phyloP scores from a whole-genome alignment of 2,888 invertebrate species.

The Amphipyra berbera region DNA sequence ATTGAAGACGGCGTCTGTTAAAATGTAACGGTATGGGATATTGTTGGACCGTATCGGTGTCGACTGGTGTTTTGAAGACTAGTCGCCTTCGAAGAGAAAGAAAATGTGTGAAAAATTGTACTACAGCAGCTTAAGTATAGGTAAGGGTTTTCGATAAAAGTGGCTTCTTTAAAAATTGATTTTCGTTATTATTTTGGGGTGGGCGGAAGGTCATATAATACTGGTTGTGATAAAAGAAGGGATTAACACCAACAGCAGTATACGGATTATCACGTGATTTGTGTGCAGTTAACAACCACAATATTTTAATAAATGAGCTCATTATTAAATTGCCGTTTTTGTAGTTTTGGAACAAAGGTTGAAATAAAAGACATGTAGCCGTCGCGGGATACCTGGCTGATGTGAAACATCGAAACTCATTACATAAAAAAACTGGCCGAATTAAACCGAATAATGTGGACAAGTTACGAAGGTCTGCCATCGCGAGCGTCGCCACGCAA shows the following conservation, averaged over 20 bases:
- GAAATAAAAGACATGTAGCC: too few species aligned
- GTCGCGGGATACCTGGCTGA: too few species aligned
- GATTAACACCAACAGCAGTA: constrained; percentile 21
- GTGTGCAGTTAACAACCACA: constrained; percentile 4
- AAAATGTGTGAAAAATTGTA: background rate
- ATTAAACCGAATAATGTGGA: too few species aligned
- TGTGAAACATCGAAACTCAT: too few species aligned
- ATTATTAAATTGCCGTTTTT: constrained; percentile 12
- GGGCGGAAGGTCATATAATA: background rate
- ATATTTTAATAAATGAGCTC: constrained; percentile 31
- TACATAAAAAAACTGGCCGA: too few species aligned
- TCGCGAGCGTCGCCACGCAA: too few species aligned
- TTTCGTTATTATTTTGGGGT: background rate
- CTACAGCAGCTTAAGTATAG: too few species aligned
- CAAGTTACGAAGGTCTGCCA: too few species aligned
- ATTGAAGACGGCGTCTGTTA: constrained; percentile 61
- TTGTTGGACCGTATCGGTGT: constrained; percentile 31
- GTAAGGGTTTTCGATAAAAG: too few species aligned
- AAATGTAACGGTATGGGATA: constrained; percentile 36
- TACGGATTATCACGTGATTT: constrained; percentile 22
- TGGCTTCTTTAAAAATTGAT: too few species aligned
- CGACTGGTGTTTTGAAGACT: background rate
- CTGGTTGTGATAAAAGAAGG: constrained; percentile 2
- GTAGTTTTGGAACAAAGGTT: too few species aligned
- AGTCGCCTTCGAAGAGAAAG: background rate